Percentiles rank a stretch among this genome's conserved stretches.
Evolutionary conservation across 1,140 invertebrate genomes (phyloP).

Genomic region (Drosophila sechellia): DNA sequence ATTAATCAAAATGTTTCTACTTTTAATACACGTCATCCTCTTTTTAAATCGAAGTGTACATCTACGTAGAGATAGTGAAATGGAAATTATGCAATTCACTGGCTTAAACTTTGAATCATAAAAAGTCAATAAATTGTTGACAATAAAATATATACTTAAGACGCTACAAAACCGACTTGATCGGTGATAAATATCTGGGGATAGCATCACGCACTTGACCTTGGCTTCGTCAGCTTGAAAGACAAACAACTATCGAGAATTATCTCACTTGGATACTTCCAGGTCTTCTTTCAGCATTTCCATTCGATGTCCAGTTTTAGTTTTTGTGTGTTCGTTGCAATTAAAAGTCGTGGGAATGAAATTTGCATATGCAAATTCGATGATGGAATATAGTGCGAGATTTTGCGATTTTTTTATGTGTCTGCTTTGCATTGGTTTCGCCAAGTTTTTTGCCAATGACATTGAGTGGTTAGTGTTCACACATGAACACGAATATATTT

Average conservation of each 20-base stretch:
- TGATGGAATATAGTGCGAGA: constrained; percentile 50
- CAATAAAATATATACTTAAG: constrained; percentile 3
- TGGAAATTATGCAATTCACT: background rate
- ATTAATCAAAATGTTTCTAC: background rate
- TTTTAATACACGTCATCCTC: no score
- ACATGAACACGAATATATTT: no score
- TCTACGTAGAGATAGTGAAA: background rate
- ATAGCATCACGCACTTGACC: constrained; percentile 31
- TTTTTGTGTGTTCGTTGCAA: constrained; percentile 45
- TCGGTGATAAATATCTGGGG: constrained; percentile 27
- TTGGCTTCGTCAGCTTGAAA: constrained; percentile 23
- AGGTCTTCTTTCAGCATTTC: constrained; percentile 48
- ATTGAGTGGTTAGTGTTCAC: constrained; percentile 51
- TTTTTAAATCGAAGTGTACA: no score
- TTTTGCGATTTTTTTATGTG: constrained; percentile 41
- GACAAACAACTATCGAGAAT: constrained; percentile 46
- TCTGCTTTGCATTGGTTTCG: constrained; percentile 23
- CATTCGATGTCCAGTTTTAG: constrained; percentile 13
- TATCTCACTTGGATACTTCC: constrained; percentile 39
- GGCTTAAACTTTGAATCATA: background rate
- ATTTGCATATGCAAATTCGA: constrained; percentile 74
- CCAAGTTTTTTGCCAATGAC: constrained; percentile 51
- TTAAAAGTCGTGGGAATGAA: constrained; percentile 78
- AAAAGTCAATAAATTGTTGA: background rate
- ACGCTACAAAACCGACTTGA: constrained; percentile 8